These are phyloP conservation scores for Neosalanx taihuensis DNA, from an alignment of 2,797 vertebrate genomes.

Conservation along the genomic window DNA sequence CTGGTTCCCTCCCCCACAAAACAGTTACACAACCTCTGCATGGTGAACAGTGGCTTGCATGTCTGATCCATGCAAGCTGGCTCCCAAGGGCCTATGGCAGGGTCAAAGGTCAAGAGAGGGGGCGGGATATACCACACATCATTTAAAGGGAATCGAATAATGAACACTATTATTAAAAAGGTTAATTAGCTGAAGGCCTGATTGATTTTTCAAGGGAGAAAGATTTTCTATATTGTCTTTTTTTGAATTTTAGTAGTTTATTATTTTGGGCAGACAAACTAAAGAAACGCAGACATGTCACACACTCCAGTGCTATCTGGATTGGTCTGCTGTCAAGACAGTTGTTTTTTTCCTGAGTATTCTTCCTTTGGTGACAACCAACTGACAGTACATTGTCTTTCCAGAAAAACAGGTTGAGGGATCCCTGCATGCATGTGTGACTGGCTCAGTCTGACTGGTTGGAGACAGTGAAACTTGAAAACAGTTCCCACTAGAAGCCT, in stretches of 20 bases:
- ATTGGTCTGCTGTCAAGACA: constrained; percentile 55
- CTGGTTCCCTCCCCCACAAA: not conserved
- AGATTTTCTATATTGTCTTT: not conserved
- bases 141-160: not conserved
- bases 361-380: constrained; percentile 48
- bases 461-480: constrained; percentile 25
- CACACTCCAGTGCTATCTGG: constrained; percentile 61
- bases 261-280: not conserved
- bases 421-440: constrained; percentile 50
- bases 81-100: not conserved
- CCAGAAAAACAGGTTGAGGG: constrained; percentile 38
- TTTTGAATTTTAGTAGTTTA: not conserved
- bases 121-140: not conserved
- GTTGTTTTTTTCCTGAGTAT: constrained; percentile 27
- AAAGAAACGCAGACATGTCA: constrained; percentile 57
- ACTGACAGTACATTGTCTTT: constrained; percentile 34
- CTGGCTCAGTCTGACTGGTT: constrained; percentile 33
- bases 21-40: not conserved
- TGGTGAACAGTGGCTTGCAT: not conserved
- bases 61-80: not conserved
- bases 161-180: not conserved
- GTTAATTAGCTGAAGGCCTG: not conserved
- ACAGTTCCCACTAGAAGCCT: constrained; percentile 7
- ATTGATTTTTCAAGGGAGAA: not conserved
- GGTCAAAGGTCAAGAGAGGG: not conserved